Base-by-base conservation (phyloP, 2,888 invertebrate genomes). In the Eupithecia pulchellata region DNA sequence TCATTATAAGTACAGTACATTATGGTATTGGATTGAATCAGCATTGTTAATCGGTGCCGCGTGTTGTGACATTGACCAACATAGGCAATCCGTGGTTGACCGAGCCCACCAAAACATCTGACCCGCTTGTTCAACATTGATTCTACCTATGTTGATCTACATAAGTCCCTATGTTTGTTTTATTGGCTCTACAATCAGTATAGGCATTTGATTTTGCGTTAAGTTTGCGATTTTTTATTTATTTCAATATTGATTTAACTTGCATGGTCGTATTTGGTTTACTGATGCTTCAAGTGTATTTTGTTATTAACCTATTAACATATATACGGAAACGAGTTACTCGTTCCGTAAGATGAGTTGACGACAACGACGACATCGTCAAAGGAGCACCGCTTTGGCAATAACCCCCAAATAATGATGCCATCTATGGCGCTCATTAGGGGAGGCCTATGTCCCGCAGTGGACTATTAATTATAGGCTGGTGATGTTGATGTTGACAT, bases 41-140 rank as follows among this genome's bases (percentile, higher is more conserved):
- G 78, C 76, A 69, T 73, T 78, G 75, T 76, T 75, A 76, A 78
- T 30, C 32, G 5, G 30, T 58, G 29, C 20, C 29, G 32, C 30
- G 58, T 32, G 57, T 14, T 66, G 73, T 77, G 81, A 81, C 86
- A 86, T 81, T 86, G 86, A 85, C 86, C 86, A 79, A 86, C 77
- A 81, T 83, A 79, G 74, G 63, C 68, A 75, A 74, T 73, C 76
- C 76, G 75, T 72, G 73, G 75, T 32, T 69, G 30, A 65, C 66
- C 72, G 80, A 81, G 81, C 77, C 80, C 71, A 73, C 63, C 25
- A 72, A 73, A 68, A 55, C 36, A 39, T 63, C 42, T 69, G 62
- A 72, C 63, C 64, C 57, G 66, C 17, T 58, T 42, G 42, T 42
- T 42, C 9, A 42, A 42, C n/a, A 39, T 57, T 57, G 55, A 29